Percentiles rank a stretch among this genome's conserved stretches.
These are phyloP conservation scores for Apodemia duryi DNA, from an alignment of 2,888 invertebrate genomes.

Conservation along the genomic window DNA sequence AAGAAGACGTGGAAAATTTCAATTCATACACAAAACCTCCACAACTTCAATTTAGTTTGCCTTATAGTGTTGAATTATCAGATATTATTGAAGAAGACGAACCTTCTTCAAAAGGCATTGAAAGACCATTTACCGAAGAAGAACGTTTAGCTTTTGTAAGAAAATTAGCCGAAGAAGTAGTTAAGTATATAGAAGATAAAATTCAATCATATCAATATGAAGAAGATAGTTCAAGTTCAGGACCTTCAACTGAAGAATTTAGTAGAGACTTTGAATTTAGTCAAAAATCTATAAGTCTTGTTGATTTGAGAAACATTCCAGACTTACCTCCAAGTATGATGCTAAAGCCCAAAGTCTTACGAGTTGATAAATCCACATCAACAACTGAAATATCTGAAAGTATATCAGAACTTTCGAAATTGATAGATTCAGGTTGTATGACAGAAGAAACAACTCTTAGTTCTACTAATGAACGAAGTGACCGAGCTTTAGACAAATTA, in stretches of 20 bases:
- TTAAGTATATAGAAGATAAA: constrained; percentile 57
- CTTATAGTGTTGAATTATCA: constrained; percentile 65
- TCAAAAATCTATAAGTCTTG: constrained; percentile 62
- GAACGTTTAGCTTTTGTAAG: constrained; percentile 46
- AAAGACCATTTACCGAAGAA: constrained; percentile 45
- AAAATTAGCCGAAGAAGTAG: constrained; percentile 53
- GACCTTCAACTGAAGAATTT: constrained; percentile 44
- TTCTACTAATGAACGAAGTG: constrained; percentile 49
- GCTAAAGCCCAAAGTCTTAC: constrained; percentile 58
- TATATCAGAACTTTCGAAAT: constrained; percentile 52
- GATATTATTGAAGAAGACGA: constrained; percentile 73
- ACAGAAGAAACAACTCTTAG: constrained; percentile 62
- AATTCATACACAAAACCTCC: constrained; percentile 64
- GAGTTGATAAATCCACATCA: constrained; percentile 66
- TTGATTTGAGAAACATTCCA: constrained; percentile 65
- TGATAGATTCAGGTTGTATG: constrained; percentile 61
- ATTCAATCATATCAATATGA: constrained; percentile 41
- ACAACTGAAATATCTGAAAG: constrained; percentile 67
- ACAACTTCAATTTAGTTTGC: constrained; percentile 44
- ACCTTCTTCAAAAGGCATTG: constrained; percentile 50
- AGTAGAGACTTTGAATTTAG: constrained; percentile 57
- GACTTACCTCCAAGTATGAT: constrained; percentile 68
- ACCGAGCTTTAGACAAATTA: constrained; percentile 61
- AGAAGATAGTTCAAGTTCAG: constrained; percentile 46
- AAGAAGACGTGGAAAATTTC: constrained; percentile 65